Conservation (phyloP, 2,888 invertebrate species). For the Trachelus stipa region DNA sequence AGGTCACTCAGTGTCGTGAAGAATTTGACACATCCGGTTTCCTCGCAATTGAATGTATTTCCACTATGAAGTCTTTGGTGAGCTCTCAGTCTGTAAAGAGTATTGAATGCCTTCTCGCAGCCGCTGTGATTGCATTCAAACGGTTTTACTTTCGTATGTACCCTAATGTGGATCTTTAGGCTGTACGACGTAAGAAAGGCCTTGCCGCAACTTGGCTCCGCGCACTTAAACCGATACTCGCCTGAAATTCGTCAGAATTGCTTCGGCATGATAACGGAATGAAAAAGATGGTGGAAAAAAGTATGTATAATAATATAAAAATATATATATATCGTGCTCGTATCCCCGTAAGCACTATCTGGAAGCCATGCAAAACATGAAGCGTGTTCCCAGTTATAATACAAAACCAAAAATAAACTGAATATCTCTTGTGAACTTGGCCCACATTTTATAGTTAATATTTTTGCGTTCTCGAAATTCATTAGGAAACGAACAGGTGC, state of each 20-base stretch:
- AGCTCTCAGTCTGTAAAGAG: slow-evolving; percentile 89
- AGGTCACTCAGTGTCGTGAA: slow-evolving; percentile 95
- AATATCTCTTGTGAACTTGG: too few relatives aligned
- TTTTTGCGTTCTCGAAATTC: too few relatives aligned
- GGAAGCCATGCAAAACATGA: slow-evolving; percentile 56
- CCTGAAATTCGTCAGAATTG: slow-evolving; percentile 73
- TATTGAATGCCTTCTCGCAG: slow-evolving; percentile 94
- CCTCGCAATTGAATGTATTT: slow-evolving; percentile 92
- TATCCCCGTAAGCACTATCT: slow-evolving; percentile 28
- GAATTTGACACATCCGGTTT: slow-evolving; percentile 85
- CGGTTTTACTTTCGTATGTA: slow-evolving; percentile 93
- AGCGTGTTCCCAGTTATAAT: slow-evolving; percentile 30
- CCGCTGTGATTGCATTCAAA: slow-evolving; percentile 86
- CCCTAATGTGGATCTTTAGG: slow-evolving; percentile 92
- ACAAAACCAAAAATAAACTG: too few relatives aligned
- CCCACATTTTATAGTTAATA: too few relatives aligned
- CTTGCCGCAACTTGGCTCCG: slow-evolving; percentile 88
- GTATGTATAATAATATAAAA: too few relatives aligned
- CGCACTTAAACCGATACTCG: slow-evolving; percentile 93
- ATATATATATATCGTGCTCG: too few relatives aligned
- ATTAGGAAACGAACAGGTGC: too few relatives aligned
- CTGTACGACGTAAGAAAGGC: slow-evolving; percentile 96
- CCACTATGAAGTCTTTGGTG: slow-evolving; percentile 94
- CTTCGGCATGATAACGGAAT: slow-evolving; percentile 39
- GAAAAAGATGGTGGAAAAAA: too few relatives aligned